Evolutionary conservation across 2,888 invertebrate genomes (phyloP), one percentile per base, ranked within the genome.

Genomic region (Spilosoma lubricipeda): DNA sequence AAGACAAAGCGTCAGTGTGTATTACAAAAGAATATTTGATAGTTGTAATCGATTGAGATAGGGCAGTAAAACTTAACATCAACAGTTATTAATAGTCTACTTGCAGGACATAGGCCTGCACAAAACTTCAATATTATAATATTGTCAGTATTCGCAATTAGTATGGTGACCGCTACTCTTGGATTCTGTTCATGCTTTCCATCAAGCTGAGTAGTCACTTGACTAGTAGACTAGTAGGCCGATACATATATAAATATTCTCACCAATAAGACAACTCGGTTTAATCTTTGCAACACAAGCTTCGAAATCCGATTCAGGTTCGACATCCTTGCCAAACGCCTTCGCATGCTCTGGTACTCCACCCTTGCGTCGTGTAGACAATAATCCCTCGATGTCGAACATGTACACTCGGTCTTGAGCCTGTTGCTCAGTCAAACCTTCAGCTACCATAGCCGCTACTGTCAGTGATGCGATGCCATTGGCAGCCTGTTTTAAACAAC

Each of bases 391-490:
- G 45, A 99, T 97, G 88, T 99, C 99, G 84, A 98, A 98, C 98
- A 99, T 98, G 97, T 98, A 99, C 80, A 99, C 99, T 84, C 97
- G 97, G n/a, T 97, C 96, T 59, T 97, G 96, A 0, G 99, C 99
- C 86, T 99, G 98, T 86, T 96, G 92, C 80, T 93, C 90, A 0
- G 96, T 90, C 0, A 97, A 90, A 30, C 97, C 97, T 56, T 97
- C 97, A 18, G 97, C 96, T 72, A 97, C 96, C 99, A 99, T 98
- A 0, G 99, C 99, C 85, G 98, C 97, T 0, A 98, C 98, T 69
- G 98, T 97, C 70, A 99, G 96, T 92, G 98, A 97, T 0, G 99
- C 99, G 86, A 99, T 99, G 76, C 99, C 99, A 78, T 98, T 97
- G 1, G 98, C 98, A 13, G 99, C 99, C 97, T 98, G 88, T 11